A percentile compares a stretch with the other conserved stretches of the same genome.
phyloP scores from a whole-genome alignment of 2,113 vertebrate genomes.

The Aphelocoma coerulescens region DNA sequence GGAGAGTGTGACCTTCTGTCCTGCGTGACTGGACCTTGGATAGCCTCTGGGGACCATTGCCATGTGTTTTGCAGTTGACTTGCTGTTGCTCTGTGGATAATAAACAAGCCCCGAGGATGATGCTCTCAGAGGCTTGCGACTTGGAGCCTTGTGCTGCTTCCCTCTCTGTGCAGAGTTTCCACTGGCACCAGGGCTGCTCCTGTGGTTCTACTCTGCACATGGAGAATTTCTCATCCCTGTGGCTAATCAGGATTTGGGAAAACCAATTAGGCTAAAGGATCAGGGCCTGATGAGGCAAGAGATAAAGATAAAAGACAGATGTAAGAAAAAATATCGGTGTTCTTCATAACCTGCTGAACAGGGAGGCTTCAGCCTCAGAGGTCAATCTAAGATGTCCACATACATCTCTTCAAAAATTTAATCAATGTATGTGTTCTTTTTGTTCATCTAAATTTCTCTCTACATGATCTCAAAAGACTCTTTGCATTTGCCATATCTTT shows the following conservation, averaged over 20 bases:
- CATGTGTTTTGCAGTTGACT: not conserved
- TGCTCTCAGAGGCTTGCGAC: not conserved
- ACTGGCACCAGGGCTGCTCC: not conserved
- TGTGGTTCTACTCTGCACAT: accelerated
- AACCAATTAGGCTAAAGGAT: not conserved
- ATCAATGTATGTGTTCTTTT: not conserved
- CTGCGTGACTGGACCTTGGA: not conserved
- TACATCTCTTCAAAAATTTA: not conserved
- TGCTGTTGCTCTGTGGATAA: not conserved
- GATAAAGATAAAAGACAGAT: not conserved
- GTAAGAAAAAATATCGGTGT: not conserved
- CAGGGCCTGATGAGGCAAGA: not conserved
- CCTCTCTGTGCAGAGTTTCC: not conserved
- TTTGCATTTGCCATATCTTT: not conserved
- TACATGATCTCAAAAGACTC: not conserved
- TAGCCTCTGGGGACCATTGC: not conserved
- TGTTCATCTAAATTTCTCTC: not conserved
- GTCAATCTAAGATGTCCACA: not conserved
- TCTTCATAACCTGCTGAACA: not conserved
- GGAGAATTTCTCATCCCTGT: not conserved
- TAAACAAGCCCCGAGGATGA: not conserved
- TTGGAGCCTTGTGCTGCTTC: not conserved
- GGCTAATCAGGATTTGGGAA: not conserved
- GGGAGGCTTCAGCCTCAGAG: not conserved
- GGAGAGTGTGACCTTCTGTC: not conserved